Base-by-base conservation (phyloP, 2,888 invertebrate genomes). In the Plebejus argus region DNA sequence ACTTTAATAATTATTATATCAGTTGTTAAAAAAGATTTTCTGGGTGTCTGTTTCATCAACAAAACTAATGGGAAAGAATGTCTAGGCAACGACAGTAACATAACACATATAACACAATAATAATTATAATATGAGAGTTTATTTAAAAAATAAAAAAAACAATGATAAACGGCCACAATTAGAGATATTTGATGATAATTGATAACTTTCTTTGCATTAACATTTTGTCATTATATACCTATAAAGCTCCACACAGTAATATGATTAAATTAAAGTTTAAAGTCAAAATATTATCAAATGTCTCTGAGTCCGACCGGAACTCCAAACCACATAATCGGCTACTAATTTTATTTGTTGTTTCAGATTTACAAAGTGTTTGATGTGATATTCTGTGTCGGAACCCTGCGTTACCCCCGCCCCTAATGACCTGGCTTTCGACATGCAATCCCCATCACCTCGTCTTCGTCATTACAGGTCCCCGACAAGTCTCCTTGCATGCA, bases 381-480 rank as follows among this genome's bases (percentile, higher is more conserved):
- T 93, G 93, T 94, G 92, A 91, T 93, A 91, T 91, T 91, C 86
- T 91, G 85, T 91, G 88, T 89, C 89, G 90, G 87, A 89, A 87
- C 82, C 89, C 88, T 89, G 90, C 90, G 90, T 88, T 92, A 92
- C 90, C 89, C 89, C 88, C 88, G 89, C 83, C 86, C 84, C 91
- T 81, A 83, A 96, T 96, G 96, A 95, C 95, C 95, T 94, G 95
- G 96, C 96, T 95, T 96, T 94, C 95, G 95, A 95, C 95, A 96
- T 96, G 96, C 95, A 95, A 93, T 94, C 95, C 89, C 95, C 95
- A 86, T 95, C 95, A 91, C 96, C 96, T 91, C 95, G 96, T 93
- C 96, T 96, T 93, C 96, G 97, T 91, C 96, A 97, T 93, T 96
- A 97, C 96, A 96, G 97, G 96, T 97, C 96, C 93, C 91, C 85